A percentile compares a stretch with the other conserved stretches of the same genome.
These are phyloP conservation scores for Motacilla alba DNA, from an alignment of 2,113 vertebrate genomes.

Conservation along the genomic window DNA sequence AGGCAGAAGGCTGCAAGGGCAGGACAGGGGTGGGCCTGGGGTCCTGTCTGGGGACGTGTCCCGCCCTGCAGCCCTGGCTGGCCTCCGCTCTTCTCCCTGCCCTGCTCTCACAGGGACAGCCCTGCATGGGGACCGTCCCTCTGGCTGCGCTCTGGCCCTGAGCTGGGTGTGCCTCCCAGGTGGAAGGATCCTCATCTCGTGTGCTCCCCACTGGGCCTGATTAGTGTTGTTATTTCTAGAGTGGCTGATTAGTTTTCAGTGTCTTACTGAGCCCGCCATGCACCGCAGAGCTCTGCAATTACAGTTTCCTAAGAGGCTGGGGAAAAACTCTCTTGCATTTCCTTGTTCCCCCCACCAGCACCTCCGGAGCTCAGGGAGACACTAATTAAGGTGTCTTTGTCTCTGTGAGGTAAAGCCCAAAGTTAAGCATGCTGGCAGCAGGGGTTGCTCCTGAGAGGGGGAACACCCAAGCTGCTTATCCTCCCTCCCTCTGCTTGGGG, in stretches of 20 bases:
- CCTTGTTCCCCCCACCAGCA: neutral
- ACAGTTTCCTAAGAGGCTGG: neutral
- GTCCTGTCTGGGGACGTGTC: neutral
- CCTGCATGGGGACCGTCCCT: accelerated
- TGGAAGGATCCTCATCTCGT: neutral
- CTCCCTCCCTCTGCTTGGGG: neutral
- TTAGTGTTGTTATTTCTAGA: neutral
- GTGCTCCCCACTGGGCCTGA: neutral
- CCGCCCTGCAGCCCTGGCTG: neutral
- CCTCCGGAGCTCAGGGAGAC: neutral
- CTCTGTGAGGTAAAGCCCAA: neutral
- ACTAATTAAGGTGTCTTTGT: slow-evolving; percentile 10
- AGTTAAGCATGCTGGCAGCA: neutral
- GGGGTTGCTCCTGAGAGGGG: neutral
- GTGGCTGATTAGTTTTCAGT: slow-evolving; percentile 8
- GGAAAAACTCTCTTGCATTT: neutral
- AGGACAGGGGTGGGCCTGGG: neutral
- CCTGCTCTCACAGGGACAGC: neutral
- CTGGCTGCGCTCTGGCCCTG: neutral
- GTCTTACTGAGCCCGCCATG: neutral
- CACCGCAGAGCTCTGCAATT: neutral
- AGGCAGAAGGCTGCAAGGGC: neutral
- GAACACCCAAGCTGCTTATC: slow-evolving; percentile 24
- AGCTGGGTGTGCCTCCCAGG: neutral
- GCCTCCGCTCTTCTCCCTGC: neutral